phyloP scores from a whole-genome alignment of 2,888 invertebrate species.

The Dynastes hyllus region DNA sequence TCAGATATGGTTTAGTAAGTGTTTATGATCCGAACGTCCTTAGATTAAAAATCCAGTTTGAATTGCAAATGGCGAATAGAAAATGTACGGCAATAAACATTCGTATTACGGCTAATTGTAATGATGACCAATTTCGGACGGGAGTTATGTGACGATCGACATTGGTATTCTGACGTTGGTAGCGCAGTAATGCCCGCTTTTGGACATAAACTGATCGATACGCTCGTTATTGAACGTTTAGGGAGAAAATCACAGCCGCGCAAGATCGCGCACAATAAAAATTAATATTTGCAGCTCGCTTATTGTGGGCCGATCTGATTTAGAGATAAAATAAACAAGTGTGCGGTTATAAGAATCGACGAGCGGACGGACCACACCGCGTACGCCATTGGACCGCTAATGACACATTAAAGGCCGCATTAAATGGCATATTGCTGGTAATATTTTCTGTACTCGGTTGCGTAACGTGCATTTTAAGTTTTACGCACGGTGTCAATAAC shows the following conservation, averaged over 20 bases:
- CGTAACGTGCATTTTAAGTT: conserved; percentile 38
- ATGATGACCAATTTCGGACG: conserved; percentile 58
- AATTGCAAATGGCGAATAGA: conserved; percentile 56
- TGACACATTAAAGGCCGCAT: conserved; percentile 41
- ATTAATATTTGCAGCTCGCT: conserved; percentile 56
- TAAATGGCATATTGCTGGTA: conserved; percentile 34
- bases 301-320: conserved; percentile 51
- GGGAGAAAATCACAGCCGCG: conserved; percentile 56
- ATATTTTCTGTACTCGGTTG: conserved; percentile 41
- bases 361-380: conserved; percentile 30
- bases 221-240: conserved; percentile 57
- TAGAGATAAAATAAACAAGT: conserved; percentile 50
- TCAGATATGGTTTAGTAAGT: conserved; percentile 54
- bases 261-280: conserved; percentile 56
- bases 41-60: conserved; percentile 57
- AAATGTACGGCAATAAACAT: conserved; percentile 56
- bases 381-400: conserved; percentile 33
- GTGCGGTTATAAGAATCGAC: conserved; percentile 16
- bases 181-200: conserved; percentile 48
- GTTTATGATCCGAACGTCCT: conserved; percentile 55
- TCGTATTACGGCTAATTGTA: conserved; percentile 59
- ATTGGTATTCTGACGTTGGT: conserved; percentile 56
- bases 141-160: conserved; percentile 57
- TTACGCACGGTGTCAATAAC: conserved; percentile 43
- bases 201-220: conserved; percentile 54